Percentiles rank a stretch among this genome's conserved stretches.
phyloP scores from a whole-genome alignment of 1,140 invertebrate species.

The Reticulitermes speratus region DNA sequence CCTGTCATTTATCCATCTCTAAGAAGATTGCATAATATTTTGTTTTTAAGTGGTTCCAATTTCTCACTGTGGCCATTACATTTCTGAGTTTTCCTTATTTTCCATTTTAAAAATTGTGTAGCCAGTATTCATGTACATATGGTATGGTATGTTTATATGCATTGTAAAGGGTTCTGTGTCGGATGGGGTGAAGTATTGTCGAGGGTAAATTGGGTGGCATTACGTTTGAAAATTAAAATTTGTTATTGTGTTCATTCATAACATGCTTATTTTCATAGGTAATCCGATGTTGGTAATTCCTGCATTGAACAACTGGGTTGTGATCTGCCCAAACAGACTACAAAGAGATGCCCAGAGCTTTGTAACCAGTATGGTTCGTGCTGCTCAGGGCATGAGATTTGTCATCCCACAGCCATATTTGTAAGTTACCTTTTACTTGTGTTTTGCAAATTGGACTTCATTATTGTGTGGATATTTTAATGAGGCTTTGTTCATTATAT shows the following conservation, averaged over 20 bases:
- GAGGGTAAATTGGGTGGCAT: background rate
- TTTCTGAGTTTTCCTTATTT: too few relatives aligned
- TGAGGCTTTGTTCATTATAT: too few relatives aligned
- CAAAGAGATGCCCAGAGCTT: constrained; percentile 21
- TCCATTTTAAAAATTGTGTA: too few relatives aligned
- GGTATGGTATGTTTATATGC: background rate
- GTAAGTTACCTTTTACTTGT: constrained; percentile 10
- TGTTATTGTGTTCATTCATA: background rate
- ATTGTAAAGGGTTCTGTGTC: too few relatives aligned
- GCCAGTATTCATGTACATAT: background rate
- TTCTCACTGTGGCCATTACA: too few relatives aligned
- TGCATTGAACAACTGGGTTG: constrained; percentile 17
- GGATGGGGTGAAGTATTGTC: background rate
- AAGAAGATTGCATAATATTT: too few relatives aligned
- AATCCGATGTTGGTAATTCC: constrained; percentile 21
- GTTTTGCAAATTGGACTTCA: background rate
- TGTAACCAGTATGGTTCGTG: constrained; percentile 15
- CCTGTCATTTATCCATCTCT: too few relatives aligned
- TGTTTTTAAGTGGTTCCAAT: too few relatives aligned
- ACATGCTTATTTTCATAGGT: background rate
- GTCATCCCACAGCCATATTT: constrained; percentile 19
- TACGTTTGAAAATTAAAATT: background rate
- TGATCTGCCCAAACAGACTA: background rate
- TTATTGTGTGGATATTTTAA: too few relatives aligned
- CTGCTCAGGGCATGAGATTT: constrained; percentile 28